phyloP scores from a whole-genome alignment of 2,797 vertebrate species.

The Coracias cyanogaster region DNA sequence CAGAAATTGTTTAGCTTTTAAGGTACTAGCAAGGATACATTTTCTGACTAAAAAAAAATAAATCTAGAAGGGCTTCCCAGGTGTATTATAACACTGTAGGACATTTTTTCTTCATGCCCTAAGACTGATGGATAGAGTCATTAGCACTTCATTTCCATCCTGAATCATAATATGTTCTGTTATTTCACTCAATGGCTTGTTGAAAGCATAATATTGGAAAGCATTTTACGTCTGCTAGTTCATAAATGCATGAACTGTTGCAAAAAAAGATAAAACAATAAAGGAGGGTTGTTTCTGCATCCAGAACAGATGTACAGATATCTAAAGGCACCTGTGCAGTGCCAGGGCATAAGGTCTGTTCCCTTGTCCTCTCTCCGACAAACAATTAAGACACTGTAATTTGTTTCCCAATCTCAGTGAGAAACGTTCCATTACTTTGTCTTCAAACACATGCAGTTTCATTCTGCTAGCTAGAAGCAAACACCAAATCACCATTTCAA shows the following conservation, averaged over 20 bases:
- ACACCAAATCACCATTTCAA: conserved; percentile 56
- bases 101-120: not conserved
- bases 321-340: not conserved
- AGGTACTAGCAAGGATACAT: not conserved
- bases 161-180: conserved; percentile 55
- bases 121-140: not conserved
- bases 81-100: not conserved
- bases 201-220: conserved; percentile 13
- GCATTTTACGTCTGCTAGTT: conserved; percentile 10
- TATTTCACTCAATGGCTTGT: not conserved
- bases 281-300: not conserved
- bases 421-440: conserved; percentile 67
- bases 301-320: conserved; percentile 45
- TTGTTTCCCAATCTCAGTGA: conserved; percentile 22
- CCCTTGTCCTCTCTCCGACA: conserved; percentile 44
- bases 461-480: conserved; percentile 72
- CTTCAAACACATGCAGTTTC: conserved; percentile 73
- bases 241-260: conserved; percentile 35
- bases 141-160: not conserved
- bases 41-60: not conserved
- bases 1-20: not conserved
- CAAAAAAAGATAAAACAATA: not conserved
- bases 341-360: conserved; percentile 40
- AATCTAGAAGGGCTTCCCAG: not conserved
- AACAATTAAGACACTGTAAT: conserved; percentile 57